These are phyloP conservation scores for Drosophila colorata DNA, from an alignment of 2,888 invertebrate genomes.

Conservation along the genomic window DNA sequence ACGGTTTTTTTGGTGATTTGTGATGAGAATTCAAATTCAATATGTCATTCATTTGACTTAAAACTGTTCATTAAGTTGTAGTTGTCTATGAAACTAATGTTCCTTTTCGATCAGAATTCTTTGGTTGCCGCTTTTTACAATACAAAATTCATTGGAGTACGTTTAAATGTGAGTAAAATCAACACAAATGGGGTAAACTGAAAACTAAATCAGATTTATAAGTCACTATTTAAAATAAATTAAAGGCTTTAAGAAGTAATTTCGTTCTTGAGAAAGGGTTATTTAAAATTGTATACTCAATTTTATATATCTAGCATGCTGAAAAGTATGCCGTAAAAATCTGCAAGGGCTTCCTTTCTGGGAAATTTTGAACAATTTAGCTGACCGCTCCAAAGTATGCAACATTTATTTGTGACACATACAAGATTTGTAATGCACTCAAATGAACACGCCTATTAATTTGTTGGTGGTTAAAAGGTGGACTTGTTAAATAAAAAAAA, in stretches of 20 bases:
- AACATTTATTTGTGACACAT: background rate
- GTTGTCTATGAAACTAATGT: too few relatives aligned
- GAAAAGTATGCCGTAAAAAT: slow-evolving; percentile 10
- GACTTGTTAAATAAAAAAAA: background rate
- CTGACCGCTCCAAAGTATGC: slow-evolving; percentile 12
- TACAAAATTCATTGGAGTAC: too few relatives aligned
- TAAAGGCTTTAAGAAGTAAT: too few relatives aligned
- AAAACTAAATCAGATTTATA: too few relatives aligned
- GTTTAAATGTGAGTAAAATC: too few relatives aligned
- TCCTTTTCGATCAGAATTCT: too few relatives aligned
- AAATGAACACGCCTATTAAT: background rate
- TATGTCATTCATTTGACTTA: background rate
- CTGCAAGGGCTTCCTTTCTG: accelerated
- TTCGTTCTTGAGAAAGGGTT: background rate
- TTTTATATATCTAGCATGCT: background rate
- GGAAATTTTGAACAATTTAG: accelerated
- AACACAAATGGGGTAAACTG: too few relatives aligned
- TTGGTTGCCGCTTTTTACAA: too few relatives aligned
- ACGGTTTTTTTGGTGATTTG: background rate
- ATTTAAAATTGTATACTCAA: background rate
- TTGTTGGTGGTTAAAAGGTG: too few relatives aligned
- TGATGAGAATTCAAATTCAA: too few relatives aligned
- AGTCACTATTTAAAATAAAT: too few relatives aligned
- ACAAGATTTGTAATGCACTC: background rate
- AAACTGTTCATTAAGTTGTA: too few relatives aligned